Evolutionary conservation across 2,113 vertebrate species (phyloP).

Genomic region (Calidris pygmaea): DNA sequence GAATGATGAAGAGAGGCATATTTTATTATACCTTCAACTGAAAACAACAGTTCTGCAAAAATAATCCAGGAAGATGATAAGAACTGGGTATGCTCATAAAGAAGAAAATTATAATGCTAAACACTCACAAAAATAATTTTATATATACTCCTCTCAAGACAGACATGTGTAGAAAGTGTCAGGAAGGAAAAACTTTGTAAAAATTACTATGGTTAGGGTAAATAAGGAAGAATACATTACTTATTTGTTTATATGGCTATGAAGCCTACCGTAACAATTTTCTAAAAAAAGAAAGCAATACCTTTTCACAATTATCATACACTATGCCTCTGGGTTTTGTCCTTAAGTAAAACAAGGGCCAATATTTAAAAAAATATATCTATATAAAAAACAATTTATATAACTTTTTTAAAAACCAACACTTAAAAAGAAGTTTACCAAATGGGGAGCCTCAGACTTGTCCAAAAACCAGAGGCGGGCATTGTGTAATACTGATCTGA

Average conservation of each 20-base stretch:
- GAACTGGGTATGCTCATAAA: not conserved
- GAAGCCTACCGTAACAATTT: not conserved
- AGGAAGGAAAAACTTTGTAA: not conserved
- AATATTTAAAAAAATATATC: not conserved
- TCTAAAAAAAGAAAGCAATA: not conserved
- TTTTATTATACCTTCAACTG: not conserved
- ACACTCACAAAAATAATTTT: not conserved
- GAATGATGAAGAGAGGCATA: not conserved
- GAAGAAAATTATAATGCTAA: not conserved
- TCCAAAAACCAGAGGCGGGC: not conserved
- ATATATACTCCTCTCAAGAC: not conserved
- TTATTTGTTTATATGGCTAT: not conserved
- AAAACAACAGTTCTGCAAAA: not conserved
- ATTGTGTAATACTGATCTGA: not conserved
- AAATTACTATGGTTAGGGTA: not conserved
- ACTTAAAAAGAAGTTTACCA: not conserved
- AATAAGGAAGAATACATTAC: not conserved
- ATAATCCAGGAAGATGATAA: not conserved
- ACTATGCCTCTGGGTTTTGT: not conserved
- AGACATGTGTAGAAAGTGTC: not conserved
- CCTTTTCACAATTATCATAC: not conserved
- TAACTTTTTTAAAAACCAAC: not conserved
- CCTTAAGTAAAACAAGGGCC: not conserved
- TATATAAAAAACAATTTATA: not conserved
- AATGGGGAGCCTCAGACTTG: not conserved